These are phyloP conservation scores for Odiellus spinosus DNA, from an alignment of 2,888 invertebrate species.

Conservation along the genomic window DNA sequence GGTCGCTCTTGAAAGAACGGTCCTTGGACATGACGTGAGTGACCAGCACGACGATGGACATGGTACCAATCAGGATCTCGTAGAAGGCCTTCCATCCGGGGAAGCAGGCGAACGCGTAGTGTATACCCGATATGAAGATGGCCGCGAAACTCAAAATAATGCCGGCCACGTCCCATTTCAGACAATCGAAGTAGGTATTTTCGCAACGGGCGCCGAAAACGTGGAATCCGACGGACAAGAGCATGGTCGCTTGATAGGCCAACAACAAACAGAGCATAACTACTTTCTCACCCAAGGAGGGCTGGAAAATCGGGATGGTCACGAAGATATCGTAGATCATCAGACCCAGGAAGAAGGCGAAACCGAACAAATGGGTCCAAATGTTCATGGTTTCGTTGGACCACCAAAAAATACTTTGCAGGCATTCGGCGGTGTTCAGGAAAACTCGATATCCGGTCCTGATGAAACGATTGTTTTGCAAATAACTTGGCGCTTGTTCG, in stretches of 20 bases:
- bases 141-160: conserved; percentile 81
- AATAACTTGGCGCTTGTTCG: not conserved
- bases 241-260: conserved; percentile 29
- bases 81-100: conserved; percentile 65
- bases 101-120: conserved; percentile 93
- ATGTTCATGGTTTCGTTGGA: conserved; percentile 99
- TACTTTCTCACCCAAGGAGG: not conserved
- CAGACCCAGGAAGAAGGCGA: conserved; percentile 29
- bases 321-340: conserved; percentile 51
- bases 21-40: conserved; percentile 38
- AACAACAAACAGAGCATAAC: conserved; percentile 70
- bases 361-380: conserved; percentile 83
- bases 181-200: conserved; percentile 59
- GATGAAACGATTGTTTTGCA: not conserved
- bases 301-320: not conserved
- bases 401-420: conserved; percentile 90
- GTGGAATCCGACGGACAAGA: conserved; percentile 38
- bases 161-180: conserved; percentile 81
- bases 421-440: conserved; percentile 48
- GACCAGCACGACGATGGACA: conserved; percentile 62
- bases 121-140: conserved; percentile 87
- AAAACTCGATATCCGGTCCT: not conserved
- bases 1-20: conserved; percentile 32
- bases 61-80: conserved; percentile 58
- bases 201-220: conserved; percentile 38